These are phyloP conservation scores for Amphipoea oculea DNA, from an alignment of 2,888 invertebrate genomes.

Conservation along the genomic window DNA sequence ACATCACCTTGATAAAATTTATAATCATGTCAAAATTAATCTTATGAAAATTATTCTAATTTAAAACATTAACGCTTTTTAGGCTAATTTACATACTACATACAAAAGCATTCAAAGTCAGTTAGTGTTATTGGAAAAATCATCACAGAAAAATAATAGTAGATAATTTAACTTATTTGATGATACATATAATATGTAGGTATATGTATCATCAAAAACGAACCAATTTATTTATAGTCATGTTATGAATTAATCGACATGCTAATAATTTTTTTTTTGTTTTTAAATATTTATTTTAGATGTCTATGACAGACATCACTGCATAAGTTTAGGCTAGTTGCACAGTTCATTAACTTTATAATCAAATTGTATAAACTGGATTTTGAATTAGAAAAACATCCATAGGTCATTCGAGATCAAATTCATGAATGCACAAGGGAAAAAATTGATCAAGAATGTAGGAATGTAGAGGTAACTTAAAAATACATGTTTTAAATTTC, in stretches of 20 bases:
- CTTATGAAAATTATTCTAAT: neutral
- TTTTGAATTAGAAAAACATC: slow-evolving; percentile 5
- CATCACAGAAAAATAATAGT: slow-evolving; percentile 13
- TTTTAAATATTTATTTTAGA: slow-evolving; percentile 26
- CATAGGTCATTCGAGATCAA: slow-evolving; percentile 29
- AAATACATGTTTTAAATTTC: neutral
- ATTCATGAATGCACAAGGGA: neutral
- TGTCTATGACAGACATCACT: slow-evolving; percentile 43
- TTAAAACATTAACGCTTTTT: slow-evolving; percentile 11
- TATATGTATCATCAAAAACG: slow-evolving; percentile 14
- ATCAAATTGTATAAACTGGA: slow-evolving; percentile 20
- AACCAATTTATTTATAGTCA: slow-evolving; percentile 32
- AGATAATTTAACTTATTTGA: neutral
- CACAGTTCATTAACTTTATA: slow-evolving; percentile 47
- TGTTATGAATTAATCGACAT: slow-evolving; percentile 44
- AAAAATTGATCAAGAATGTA: neutral
- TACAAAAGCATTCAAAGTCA: neutral
- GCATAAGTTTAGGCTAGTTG: slow-evolving; percentile 32
- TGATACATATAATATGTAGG: neutral
- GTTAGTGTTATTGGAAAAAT: slow-evolving; percentile 19
- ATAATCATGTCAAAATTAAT: neutral
- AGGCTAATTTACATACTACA: neutral
- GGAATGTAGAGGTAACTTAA: neutral
- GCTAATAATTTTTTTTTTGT: slow-evolving; percentile 23
- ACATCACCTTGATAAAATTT: neutral